Evolutionary conservation across 2,888 invertebrate genomes (phyloP), one percentile per base, ranked within the genome.

Genomic region (Oscheius myriophilus): DNA sequence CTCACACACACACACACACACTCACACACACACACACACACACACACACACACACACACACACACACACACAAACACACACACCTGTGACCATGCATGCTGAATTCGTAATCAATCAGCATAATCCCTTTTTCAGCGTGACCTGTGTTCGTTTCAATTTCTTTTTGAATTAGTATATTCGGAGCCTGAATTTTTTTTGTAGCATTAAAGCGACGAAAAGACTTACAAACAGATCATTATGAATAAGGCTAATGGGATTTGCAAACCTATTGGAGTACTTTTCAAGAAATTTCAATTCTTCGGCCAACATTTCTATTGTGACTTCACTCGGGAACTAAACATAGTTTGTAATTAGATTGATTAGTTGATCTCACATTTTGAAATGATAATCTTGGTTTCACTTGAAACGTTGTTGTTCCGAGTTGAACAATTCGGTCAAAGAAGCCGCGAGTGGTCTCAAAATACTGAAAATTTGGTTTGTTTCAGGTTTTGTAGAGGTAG

Each of bases 221-320:
- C 61, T 61, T 49, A 61, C 61, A 2, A 61, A 49, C 1, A 61
- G 12, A 16, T 61, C 39, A n/a, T 61, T 61, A 21, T 61, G 46
- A 12, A 61, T 25, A 2, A 61, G 49, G 12, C n/a, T 12, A n/a
- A 26, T 46, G 16, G 61, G 61, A 7, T 33, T 61, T 39, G 49
- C 46, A 18, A 49, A 33, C 16, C 49, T 46, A 7, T 26, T 26
- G n/a, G 49, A 33, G 26, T 25, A 61, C 12, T 26, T 25, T 9
- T 61, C 18, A n/a, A 61, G 25, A 26, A 26, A 26, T 14, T 46
- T 21, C 6, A 61, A 25, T 49, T 61, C 61, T 16, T 25, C 14
- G 21, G 46, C 46, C 61, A 61, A 16, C 3, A n/a, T n/a, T 21
- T 39, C 61, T 1, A 46, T 33, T n/a, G 61, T 61, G 18, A 61